Base-by-base conservation (phyloP, 30 jellyfish, hydroid and myxozoan species). In the Cassiopea andromeda region DNA sequence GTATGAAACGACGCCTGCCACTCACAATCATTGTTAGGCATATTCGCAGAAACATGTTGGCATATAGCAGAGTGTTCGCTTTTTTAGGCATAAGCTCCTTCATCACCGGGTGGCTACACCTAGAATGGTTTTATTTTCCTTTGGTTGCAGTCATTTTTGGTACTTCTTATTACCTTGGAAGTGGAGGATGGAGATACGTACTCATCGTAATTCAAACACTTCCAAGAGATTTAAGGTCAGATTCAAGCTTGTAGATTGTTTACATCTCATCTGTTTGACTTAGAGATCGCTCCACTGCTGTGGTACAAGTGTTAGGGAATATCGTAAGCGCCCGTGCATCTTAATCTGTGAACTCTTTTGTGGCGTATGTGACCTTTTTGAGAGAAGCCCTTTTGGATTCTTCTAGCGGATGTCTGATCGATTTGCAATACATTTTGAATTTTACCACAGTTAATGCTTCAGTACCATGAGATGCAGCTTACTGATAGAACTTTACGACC, bases 161-260 rank as follows among this genome's bases (percentile, higher is more conserved):
- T 8, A 7, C 61, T 14, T 17, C 90, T 2, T 89, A 64, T 59
- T 89, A 80, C 72, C 87, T 81, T 75, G 90, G 86, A 72, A 89
- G 88, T 73, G 96, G 96, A n/a, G 96, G 96, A 58, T 89, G 96
- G 96, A 72, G 92, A 59, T 69, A 48, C 46, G 68, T 74, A 69
- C 78, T 77, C 16, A 89, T 48, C 45, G 84, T 89, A 1, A 61
- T 58, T 45, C 92, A 38, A 74, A 89, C 96, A 13, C 48, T 89
- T 2, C 89, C 88, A 45, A 73, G 96, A n/a, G 96, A 89, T 81
- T 48, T 81, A 16, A 81, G 92, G 96, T 89, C n/a, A 69, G 88
- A 16, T 43, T 14, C 27, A 64, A 64, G 73, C 15, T 4, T 64
- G 73, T 64, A 64, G 15, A 43, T 43, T 68, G 77, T 14, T 8